These are phyloP conservation scores for Muntiacus reevesi DNA, from an alignment of 2,113 vertebrate genomes.

Conservation along the genomic window DNA sequence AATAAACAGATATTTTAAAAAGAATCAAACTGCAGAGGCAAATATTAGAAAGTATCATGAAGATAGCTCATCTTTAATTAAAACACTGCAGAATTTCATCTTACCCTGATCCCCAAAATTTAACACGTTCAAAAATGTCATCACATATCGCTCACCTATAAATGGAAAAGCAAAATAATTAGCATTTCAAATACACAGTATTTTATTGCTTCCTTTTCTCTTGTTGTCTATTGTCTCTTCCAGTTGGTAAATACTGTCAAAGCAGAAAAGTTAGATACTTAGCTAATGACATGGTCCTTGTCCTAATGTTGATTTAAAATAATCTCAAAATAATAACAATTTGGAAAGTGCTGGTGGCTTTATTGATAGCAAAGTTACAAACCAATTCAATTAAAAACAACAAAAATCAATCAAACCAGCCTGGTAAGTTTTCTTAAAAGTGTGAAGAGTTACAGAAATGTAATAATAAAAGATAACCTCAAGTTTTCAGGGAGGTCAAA, in stretches of 20 bases:
- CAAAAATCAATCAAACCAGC: background rate
- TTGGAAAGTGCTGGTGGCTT: background rate
- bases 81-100: conserved; percentile 55
- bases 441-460: background rate
- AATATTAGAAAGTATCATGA: background rate
- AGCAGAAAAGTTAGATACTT: conserved; percentile 7
- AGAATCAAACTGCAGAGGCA: background rate
- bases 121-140: conserved; percentile 97
- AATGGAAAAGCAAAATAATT: conserved; percentile 64
- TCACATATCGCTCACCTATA: conserved; percentile 94
- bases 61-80: conserved; percentile 15
- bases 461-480: background rate
- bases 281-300: background rate
- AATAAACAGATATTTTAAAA: background rate
- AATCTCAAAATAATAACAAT: background rate
- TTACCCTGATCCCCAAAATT: conserved; percentile 98
- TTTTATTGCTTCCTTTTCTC: conserved; percentile 11
- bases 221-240: background rate
- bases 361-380: conserved; percentile 30
- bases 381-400: conserved; percentile 7
- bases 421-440: background rate
- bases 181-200: conserved; percentile 13
- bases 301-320: conserved; percentile 15
- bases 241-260: background rate
- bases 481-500: conserved; percentile 21